These are phyloP conservation scores for Tetrax tetrax DNA, from an alignment of 2,113 vertebrate species.

Conservation along the genomic window DNA sequence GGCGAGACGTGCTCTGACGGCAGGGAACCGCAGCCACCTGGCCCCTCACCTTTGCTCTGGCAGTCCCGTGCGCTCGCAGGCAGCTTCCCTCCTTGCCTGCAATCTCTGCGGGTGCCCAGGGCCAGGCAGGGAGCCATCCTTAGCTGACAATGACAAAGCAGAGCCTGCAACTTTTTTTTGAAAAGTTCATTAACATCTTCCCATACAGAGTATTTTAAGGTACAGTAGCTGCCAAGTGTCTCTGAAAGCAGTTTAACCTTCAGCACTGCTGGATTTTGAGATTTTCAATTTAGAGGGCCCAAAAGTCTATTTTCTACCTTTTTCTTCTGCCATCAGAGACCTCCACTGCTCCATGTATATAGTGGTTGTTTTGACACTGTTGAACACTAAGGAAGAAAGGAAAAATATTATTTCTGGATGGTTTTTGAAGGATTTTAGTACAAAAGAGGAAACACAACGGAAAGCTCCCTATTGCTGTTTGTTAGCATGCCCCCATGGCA, in stretches of 20 bases:
- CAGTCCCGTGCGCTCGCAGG: not conserved
- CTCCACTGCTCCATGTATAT: not conserved
- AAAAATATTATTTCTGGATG: not conserved
- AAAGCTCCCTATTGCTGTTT: not conserved
- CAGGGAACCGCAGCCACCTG: rapidly evolving
- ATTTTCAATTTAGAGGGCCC: not conserved
- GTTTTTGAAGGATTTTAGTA: not conserved
- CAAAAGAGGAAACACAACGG: not conserved
- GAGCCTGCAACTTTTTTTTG: not conserved
- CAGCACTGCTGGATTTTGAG: not conserved
- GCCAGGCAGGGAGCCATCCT: not conserved
- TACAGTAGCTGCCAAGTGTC: not conserved
- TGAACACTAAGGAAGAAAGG: not conserved
- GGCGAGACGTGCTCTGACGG: not conserved
- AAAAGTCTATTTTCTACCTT: not conserved
- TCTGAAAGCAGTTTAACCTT: not conserved
- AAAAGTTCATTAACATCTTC: constrained; percentile 2
- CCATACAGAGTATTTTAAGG: not conserved
- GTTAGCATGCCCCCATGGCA: not conserved
- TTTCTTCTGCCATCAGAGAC: not conserved
- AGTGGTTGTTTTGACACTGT: not conserved
- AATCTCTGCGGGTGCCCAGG: not conserved
- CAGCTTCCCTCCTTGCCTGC: not conserved
- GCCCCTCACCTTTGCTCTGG: not conserved
- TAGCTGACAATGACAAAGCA: not conserved